Percentiles rank a stretch among this genome's conserved stretches.
These are phyloP conservation scores for Microdon myrmicae DNA, from an alignment of 2,888 invertebrate genomes.

Conservation along the genomic window DNA sequence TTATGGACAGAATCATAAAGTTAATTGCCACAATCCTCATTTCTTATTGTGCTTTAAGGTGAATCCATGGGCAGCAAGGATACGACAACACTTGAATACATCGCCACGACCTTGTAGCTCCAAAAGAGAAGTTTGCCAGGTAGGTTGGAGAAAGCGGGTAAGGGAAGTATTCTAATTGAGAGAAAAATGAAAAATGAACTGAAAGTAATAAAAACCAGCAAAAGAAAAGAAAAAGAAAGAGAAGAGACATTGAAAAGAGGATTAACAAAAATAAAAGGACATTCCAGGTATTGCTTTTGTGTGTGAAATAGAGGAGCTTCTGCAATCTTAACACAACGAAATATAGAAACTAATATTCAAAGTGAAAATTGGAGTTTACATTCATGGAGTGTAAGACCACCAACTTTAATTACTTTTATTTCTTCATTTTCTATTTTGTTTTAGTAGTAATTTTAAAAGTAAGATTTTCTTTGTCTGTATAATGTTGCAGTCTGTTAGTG, in stretches of 20 bases:
- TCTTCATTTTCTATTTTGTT: conserved; percentile 5
- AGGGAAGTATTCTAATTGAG: no score
- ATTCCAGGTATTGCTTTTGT: no score
- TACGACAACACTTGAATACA: conserved; percentile 20
- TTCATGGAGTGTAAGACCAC: conserved; percentile 60
- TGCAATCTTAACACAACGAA: conserved; percentile 62
- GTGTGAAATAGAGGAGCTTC: conserved; percentile 52
- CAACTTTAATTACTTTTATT: conserved; percentile 52
- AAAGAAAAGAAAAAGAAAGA: conserved; percentile 3
- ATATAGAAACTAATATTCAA: conserved; percentile 61
- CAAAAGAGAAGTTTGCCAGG: no score
- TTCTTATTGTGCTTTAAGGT: conserved; percentile 26
- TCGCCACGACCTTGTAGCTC: no score
- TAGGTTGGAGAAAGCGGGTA: no score
- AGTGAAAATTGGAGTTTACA: conserved; percentile 62
- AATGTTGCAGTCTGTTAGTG: conserved; percentile 12
- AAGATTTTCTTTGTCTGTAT: conserved; percentile 13
- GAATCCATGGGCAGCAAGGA: conserved; percentile 3
- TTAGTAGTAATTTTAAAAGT: neutral
- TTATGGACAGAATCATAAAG: conserved; percentile 24
- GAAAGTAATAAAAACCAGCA: neutral
- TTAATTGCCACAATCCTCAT: conserved; percentile 13
- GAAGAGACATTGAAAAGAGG: conserved; percentile 23
- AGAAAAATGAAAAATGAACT: no score
- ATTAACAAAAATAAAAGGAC: conserved; percentile 7